Evolutionary conservation across 2,113 vertebrate species (phyloP).

Genomic region (Rynchops niger): DNA sequence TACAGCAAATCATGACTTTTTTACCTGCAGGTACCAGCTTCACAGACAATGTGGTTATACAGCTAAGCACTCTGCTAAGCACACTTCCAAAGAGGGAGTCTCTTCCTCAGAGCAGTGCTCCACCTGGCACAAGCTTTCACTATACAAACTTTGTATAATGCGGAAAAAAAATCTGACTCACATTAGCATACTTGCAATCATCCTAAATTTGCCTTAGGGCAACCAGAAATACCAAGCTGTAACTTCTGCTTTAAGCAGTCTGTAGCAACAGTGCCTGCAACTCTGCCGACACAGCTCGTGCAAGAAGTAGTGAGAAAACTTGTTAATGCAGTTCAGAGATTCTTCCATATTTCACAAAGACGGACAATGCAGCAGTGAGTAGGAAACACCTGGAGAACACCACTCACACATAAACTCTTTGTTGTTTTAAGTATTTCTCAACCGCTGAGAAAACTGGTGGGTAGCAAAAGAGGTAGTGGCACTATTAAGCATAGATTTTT

Average conservation of each 20-base stretch:
- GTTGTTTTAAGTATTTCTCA: not conserved
- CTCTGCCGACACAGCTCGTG: not conserved
- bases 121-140: not conserved
- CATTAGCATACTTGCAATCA: not conserved
- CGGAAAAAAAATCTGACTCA: not conserved
- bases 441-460: not conserved
- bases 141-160: not conserved
- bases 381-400: not conserved
- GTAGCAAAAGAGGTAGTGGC: not conserved
- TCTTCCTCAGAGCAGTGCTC: not conserved
- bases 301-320: not conserved
- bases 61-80: not conserved
- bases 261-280: not conserved
- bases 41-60: not conserved
- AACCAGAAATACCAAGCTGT: not conserved
- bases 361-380: accelerated
- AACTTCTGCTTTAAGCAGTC: not conserved
- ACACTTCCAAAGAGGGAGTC: not conserved
- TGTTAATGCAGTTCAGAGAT: not conserved
- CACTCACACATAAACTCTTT: not conserved
- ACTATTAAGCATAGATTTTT: not conserved
- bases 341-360: not conserved
- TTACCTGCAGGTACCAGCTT: not conserved
- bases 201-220: not conserved
- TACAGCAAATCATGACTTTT: not conserved